Evolutionary conservation across 2,113 vertebrate genomes (phyloP).

Genomic region (Melanostigma gelatinosum): DNA sequence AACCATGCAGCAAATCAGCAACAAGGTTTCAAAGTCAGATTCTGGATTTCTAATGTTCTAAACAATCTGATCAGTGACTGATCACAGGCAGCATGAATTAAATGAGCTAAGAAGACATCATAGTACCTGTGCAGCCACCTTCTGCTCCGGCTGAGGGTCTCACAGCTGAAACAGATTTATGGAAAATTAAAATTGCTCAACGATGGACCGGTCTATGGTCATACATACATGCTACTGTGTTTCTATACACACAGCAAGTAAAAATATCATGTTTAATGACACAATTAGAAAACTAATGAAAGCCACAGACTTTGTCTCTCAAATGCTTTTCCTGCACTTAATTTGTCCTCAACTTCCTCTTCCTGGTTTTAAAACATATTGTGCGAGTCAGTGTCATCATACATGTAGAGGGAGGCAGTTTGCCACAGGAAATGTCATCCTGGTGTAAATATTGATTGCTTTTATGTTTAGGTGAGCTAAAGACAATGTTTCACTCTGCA

Average conservation of each 20-base stretch:
- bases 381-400: not conserved
- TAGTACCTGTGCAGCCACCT: not conserved
- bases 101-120: not conserved
- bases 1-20: not conserved
- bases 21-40: not conserved
- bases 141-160: conserved; percentile 1
- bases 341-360: not conserved
- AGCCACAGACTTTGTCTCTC: not conserved
- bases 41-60: not conserved
- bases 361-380: not conserved
- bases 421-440: no score
- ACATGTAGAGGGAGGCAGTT: not conserved
- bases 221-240: not conserved
- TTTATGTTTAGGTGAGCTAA: not conserved
- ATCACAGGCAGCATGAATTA: not conserved
- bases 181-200: not conserved
- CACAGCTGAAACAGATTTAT: conserved; percentile 17
- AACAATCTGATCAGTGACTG: not conserved
- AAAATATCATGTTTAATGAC: not conserved
- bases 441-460: not conserved
- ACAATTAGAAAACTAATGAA: not conserved
- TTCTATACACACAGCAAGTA: not conserved
- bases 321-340: not conserved
- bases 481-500: not conserved
- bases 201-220: not conserved